A percentile compares a stretch with the other conserved stretches of the same genome.
Conservation (phyloP, 2,113 vertebrate genomes). For the Lathamus discolor region DNA sequence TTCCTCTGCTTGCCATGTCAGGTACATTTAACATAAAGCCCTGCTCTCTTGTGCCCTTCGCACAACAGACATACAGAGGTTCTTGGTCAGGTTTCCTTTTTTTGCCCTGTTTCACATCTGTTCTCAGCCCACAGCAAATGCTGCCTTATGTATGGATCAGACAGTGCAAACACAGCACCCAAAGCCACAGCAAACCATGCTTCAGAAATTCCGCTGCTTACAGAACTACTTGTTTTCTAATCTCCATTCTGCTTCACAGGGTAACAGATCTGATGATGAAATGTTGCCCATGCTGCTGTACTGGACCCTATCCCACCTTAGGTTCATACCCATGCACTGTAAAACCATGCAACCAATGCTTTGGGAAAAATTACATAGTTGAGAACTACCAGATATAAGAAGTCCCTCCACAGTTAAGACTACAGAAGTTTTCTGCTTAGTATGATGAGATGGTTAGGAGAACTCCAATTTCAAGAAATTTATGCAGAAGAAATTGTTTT, state of each 20-base stretch:
- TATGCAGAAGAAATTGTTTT: neutral
- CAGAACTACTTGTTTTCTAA: neutral
- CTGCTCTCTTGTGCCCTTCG: neutral
- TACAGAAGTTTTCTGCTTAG: neutral
- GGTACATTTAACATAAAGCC: neutral
- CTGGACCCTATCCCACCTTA: neutral
- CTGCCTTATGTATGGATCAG: accelerated
- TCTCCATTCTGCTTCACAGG: neutral
- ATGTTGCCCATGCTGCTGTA: neutral
- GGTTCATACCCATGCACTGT: neutral
- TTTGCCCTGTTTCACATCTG: neutral
- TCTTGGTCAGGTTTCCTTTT: neutral
- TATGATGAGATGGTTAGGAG: neutral
- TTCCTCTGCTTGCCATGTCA: neutral
- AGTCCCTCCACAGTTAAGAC: neutral
- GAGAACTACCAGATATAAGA: neutral
- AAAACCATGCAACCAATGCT: neutral
- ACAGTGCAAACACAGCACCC: neutral
- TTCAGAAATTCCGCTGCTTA: neutral
- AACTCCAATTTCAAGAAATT: neutral
- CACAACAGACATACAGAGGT: accelerated
- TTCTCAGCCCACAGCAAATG: neutral
- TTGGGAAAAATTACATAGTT: neutral
- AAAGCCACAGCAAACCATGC: neutral
- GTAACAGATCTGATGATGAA: neutral